Percentiles rank a stretch among this genome's conserved stretches.
Evolutionary conservation across 2,797 vertebrate species (phyloP).

Genomic region (Taeniopygia guttata): DNA sequence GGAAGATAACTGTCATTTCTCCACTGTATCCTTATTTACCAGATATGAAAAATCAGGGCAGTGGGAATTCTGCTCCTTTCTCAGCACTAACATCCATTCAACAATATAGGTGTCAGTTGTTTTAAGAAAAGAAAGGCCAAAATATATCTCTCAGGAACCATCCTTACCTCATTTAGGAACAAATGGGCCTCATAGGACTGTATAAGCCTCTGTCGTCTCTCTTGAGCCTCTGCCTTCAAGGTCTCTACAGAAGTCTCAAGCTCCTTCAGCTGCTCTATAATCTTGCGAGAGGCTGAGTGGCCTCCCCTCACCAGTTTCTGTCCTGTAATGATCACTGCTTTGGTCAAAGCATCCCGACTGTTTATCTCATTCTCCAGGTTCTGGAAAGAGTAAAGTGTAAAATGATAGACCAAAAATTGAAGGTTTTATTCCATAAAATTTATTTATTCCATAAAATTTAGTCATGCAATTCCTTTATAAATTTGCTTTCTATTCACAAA

Average conservation of each 20-base stretch:
- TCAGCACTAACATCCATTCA: neutral
- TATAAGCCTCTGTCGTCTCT: conserved; percentile 70
- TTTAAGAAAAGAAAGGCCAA: neutral
- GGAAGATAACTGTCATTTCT: neutral
- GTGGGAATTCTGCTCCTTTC: neutral
- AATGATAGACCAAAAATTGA: neutral
- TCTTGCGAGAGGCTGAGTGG: conserved; percentile 80
- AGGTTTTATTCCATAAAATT: neutral
- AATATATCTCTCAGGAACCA: neutral
- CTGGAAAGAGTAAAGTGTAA: conserved; percentile 65
- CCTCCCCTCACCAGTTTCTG: conserved; percentile 79
- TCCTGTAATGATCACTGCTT: conserved; percentile 81
- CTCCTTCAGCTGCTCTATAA: conserved; percentile 76
- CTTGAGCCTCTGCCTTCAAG: conserved; percentile 73
- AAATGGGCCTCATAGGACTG: conserved; percentile 80
- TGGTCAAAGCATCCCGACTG: conserved; percentile 76
- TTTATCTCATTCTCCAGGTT: conserved; percentile 83
- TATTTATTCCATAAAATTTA: neutral
- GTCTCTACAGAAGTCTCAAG: conserved; percentile 75
- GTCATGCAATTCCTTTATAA: neutral
- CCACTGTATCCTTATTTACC: neutral
- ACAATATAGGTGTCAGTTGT: neutral
- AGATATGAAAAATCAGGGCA: neutral
- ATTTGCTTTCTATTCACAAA: neutral
- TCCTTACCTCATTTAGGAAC: conserved; percentile 82